Evolutionary conservation across 2,888 invertebrate species (phyloP).

Genomic region (Xestia ashworthii): DNA sequence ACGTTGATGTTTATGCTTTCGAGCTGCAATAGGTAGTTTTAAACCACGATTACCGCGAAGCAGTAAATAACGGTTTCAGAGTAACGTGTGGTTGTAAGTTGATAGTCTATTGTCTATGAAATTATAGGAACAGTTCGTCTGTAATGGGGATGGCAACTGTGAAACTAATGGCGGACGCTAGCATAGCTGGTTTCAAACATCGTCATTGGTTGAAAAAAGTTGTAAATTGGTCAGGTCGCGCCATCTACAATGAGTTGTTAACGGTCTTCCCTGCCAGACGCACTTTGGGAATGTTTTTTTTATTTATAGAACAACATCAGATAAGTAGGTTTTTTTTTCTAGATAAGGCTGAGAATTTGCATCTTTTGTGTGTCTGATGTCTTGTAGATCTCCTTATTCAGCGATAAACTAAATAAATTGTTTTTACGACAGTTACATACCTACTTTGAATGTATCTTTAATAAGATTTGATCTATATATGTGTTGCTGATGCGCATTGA

Average conservation of each 20-base stretch:
- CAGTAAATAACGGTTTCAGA: conserved; percentile 27
- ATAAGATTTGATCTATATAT: background rate
- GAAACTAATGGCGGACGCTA: background rate
- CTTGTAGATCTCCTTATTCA: background rate
- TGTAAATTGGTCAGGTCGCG: background rate
- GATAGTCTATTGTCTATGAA: conserved; percentile 33
- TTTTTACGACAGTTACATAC: background rate
- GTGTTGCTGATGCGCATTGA: background rate
- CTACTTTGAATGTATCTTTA: background rate
- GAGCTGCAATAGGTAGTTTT: conserved; percentile 1
- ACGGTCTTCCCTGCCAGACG: background rate
- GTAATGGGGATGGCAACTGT: background rate
- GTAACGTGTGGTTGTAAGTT: conserved; percentile 24
- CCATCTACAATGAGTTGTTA: background rate
- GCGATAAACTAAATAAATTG: background rate
- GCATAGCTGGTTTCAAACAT: background rate
- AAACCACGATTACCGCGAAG: conserved; percentile 1
- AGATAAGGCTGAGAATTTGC: background rate
- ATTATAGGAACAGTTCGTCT: background rate
- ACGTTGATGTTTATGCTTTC: conserved; percentile 18
- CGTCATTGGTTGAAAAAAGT: background rate
- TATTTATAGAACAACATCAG: background rate
- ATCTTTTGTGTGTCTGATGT: background rate
- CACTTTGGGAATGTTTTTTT: background rate
- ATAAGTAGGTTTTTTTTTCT: background rate